Percentiles rank a stretch among this genome's conserved stretches.
Evolutionary conservation across 2,797 vertebrate genomes (phyloP).

Genomic region (Sparidentex hasta): DNA sequence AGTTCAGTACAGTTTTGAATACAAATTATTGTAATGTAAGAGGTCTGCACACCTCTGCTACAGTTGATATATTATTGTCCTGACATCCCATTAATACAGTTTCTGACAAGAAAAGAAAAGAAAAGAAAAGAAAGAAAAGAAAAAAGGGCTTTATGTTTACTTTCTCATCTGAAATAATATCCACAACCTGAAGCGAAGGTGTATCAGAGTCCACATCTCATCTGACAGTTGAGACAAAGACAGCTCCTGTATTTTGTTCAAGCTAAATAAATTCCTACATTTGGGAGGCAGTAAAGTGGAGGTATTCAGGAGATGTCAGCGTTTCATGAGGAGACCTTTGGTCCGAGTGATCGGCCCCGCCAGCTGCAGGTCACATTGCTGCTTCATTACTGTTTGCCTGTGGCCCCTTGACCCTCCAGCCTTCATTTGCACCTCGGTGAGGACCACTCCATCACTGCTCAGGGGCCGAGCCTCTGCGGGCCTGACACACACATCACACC

Average conservation of each 20-base stretch:
- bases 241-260: constrained; percentile 12
- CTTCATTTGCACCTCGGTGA: constrained; percentile 88
- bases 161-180: background rate
- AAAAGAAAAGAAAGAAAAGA: no score
- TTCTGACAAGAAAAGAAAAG: no score
- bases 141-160: background rate
- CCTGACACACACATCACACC: constrained; percentile 72
- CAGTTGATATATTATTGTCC: background rate
- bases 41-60: background rate
- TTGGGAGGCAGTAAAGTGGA: constrained; percentile 30
- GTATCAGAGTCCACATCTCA: background rate
- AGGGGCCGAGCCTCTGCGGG: constrained; percentile 46
- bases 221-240: constrained; percentile 10
- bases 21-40: background rate
- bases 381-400: constrained; percentile 83
- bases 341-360: constrained; percentile 51
- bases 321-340: constrained; percentile 64
- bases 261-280: background rate
- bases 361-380: constrained; percentile 84
- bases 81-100: background rate
- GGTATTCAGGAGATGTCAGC: constrained; percentile 27
- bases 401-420: constrained; percentile 79
- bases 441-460: constrained; percentile 83
- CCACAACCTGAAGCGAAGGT: background rate
- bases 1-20: background rate